Evolutionary conservation across 2,113 vertebrate species (phyloP), one percentile per base, ranked within the genome.

Genomic region (Takifugu flavidus): DNA sequence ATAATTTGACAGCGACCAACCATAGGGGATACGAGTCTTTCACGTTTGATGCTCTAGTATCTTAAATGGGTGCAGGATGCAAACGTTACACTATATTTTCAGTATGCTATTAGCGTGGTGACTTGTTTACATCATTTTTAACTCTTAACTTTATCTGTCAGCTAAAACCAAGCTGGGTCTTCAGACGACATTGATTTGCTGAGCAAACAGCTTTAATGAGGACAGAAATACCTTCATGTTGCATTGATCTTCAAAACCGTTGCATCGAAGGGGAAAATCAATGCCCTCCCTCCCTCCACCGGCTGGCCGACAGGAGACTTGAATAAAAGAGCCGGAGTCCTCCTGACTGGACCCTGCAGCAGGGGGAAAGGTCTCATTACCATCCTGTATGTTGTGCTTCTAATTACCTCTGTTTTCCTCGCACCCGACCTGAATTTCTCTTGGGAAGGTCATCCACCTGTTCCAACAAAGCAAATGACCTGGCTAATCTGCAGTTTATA

Each of bases 171-270:
- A 56, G 67, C 66, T 26, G 63, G 51, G 50, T 42, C 56, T 60
- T 76, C 59, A 47, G 47, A 46, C 49, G 31, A 29, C 67, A 82
- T 86, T 43, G 80, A 83, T 77, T 75, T 15, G 28, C 72, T 62
- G 74, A 72, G 66, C 78, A 77, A 86, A 83, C 81, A 63, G 73
- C 60, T 68, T 77, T 89, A 85, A 89, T 74, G 80, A 84, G 76
- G 77, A 86, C 83, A 85, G 80, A 77, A 81, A 86, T 86, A 84
- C 62, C 75, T 82, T 75, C 73, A 75, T 87, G 75, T 82, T 79
- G 56, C 72, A 88, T 84, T 79, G 85, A 88, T 83, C 79, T 69
- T 56, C 59, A 76, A 65, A 78, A 82, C 54, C 49, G 42, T 31
- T 50, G 62, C 64, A 34, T 70, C 13, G 50, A 53, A 54, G 39